phyloP scores from a whole-genome alignment of 2,888 invertebrate species.

The Therioaphis trifolii region DNA sequence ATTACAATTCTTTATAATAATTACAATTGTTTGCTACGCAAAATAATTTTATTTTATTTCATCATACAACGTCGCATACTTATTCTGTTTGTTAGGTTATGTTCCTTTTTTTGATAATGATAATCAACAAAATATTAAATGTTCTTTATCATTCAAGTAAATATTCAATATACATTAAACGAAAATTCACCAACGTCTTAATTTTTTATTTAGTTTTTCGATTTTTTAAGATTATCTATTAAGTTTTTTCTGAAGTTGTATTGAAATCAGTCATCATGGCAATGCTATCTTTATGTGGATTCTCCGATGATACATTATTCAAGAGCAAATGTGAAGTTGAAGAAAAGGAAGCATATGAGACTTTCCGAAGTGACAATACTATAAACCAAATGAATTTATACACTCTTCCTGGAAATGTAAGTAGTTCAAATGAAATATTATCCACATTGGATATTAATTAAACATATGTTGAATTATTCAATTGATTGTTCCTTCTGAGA shows the following conservation, averaged over 20 bases:
- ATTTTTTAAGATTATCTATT: not conserved
- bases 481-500: no score
- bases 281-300: slow-evolving; percentile 55
- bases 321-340: slow-evolving; percentile 55
- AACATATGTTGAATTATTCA: no score
- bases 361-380: slow-evolving; percentile 48
- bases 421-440: not conserved
- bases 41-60: not conserved
- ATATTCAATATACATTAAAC: not conserved
- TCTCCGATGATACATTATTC: slow-evolving; percentile 46
- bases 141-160: slow-evolving; percentile 14
- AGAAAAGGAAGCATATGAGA: slow-evolving; percentile 56
- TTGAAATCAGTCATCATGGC: slow-evolving; percentile 24
- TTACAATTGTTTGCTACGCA: not conserved
- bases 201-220: not conserved
- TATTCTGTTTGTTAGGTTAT: slow-evolving; percentile 40
- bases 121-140: slow-evolving; percentile 48
- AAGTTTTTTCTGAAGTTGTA: not conserved
- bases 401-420: slow-evolving; percentile 57
- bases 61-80: slow-evolving; percentile 22
- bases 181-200: not conserved
- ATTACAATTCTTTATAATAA: not conserved
- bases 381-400: slow-evolving; percentile 60
- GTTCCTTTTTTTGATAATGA: slow-evolving; percentile 39
- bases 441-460: no score